Conservation (phyloP, 2,888 invertebrate genomes). For the Pantelozetes paolii region DNA sequence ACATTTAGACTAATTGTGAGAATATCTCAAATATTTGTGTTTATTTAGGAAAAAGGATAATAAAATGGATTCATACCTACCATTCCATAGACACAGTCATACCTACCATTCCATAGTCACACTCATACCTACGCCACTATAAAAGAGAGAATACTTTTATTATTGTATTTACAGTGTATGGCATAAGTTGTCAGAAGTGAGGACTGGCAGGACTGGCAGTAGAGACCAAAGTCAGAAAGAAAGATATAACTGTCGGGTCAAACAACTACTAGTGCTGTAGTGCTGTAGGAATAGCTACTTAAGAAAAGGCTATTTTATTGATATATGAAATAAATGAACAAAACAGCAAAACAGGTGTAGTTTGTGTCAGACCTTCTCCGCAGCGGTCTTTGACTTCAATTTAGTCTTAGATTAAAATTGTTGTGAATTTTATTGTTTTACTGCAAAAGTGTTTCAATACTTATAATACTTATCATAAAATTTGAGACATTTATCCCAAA, state of each 20-base stretch:
- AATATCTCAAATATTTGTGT: slow-evolving; percentile 4
- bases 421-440: slow-evolving; percentile 31
- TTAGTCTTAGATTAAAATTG: background rate
- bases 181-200: background rate
- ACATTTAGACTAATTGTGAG: slow-evolving; percentile 12
- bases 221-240: background rate
- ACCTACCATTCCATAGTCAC: too few relatives aligned
- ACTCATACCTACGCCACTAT: background rate
- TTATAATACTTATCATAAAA: background rate
- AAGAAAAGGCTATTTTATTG: background rate
- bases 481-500: background rate
- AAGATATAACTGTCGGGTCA: slow-evolving; percentile 7
- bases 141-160: slow-evolving; percentile 1
- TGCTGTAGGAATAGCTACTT: slow-evolving; percentile 19
- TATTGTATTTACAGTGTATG: background rate
- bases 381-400: slow-evolving; percentile 12
- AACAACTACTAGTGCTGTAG: slow-evolving; percentile 7
- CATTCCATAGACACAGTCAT: background rate
- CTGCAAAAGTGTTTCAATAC: background rate
- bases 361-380: slow-evolving; percentile 11
- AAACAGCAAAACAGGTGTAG: slow-evolving; percentile 9
- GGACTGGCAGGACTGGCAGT: background rate
- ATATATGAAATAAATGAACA: slow-evolving; percentile 14
- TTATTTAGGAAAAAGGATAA: background rate
- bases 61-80: slow-evolving; percentile 1